A percentile compares a stretch with the other conserved stretches of the same genome.
Evolutionary conservation across 2,888 invertebrate species (phyloP).

Genomic region (Esperia sulphurella): DNA sequence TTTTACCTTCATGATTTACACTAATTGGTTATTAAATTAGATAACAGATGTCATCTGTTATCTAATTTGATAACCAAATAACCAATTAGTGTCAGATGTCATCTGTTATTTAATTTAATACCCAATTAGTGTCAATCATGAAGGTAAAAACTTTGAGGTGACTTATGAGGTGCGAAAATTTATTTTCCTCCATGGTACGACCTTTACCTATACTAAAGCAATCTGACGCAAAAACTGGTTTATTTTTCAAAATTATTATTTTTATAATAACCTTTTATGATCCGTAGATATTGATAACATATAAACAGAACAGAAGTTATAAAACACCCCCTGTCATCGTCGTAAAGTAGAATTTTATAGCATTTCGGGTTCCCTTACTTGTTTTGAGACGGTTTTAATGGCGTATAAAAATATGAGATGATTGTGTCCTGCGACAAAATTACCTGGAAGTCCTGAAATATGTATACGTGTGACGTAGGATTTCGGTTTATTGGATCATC

Average conservation of each 20-base stretch:
- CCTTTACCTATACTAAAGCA: too few relatives aligned
- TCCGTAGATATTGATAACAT: constrained; percentile 3
- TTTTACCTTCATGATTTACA: too few relatives aligned
- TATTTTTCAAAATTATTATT: neutral
- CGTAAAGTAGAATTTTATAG: constrained; percentile 4
- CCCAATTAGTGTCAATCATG: too few relatives aligned
- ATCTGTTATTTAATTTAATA: too few relatives aligned
- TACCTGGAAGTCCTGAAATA: neutral
- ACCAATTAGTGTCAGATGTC: too few relatives aligned
- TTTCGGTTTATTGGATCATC: too few relatives aligned
- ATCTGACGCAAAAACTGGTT: neutral
- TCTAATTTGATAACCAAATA: too few relatives aligned
- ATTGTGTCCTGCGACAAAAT: neutral
- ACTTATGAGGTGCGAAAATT: too few relatives aligned
- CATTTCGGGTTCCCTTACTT: neutral
- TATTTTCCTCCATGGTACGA: too few relatives aligned
- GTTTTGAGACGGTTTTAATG: neutral
- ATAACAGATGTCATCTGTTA: too few relatives aligned
- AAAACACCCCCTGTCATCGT: constrained; percentile 1
- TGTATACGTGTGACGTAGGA: neutral
- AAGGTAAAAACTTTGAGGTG: too few relatives aligned
- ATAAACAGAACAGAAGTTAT: neutral
- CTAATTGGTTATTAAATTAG: too few relatives aligned
- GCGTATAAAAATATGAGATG: neutral
- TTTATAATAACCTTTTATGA: neutral